Evolutionary conservation across 2,888 invertebrate genomes (phyloP).

Genomic region (Tolmerus cingulatus): DNA sequence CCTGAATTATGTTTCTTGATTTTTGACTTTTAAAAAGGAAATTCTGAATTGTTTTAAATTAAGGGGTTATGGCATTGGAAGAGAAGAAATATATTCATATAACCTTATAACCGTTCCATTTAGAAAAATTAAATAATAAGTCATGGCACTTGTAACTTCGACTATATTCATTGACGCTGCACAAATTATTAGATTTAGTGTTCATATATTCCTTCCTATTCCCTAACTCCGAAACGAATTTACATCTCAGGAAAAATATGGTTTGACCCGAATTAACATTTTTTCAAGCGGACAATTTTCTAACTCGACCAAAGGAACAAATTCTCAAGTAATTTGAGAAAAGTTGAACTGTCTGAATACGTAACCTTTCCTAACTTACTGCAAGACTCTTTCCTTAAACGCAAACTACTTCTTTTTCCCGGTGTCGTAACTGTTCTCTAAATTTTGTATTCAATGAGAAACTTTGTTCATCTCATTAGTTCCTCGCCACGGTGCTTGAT

Average conservation of each 20-base stretch:
- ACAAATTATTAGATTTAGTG: neutral
- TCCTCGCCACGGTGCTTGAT: constrained; percentile 37
- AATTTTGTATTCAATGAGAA: constrained; percentile 41
- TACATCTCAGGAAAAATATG: constrained; percentile 1
- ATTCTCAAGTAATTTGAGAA: neutral
- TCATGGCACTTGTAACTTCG: neutral
- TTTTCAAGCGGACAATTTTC: neutral
- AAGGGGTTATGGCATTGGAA: too few species aligned
- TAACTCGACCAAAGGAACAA: neutral
- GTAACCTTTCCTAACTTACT: constrained; percentile 5
- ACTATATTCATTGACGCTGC: neutral
- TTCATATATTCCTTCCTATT: neutral
- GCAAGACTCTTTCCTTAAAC: constrained; percentile 21
- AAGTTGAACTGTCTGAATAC: neutral
- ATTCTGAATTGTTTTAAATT: neutral
- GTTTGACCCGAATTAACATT: constrained; percentile 16
- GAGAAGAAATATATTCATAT: too few species aligned
- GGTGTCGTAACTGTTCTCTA: constrained; percentile 8
- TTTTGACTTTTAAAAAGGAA: neutral
- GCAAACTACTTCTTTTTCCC: neutral
- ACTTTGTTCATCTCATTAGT: constrained; percentile 42
- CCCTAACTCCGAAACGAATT: neutral
- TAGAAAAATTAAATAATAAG: neutral
- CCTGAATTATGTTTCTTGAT: neutral
- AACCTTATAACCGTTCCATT: neutral